A percentile compares a stretch with the other conserved stretches of the same genome.
These are phyloP conservation scores for Agriopis marginaria DNA, from an alignment of 2,888 invertebrate species.

Conservation along the genomic window DNA sequence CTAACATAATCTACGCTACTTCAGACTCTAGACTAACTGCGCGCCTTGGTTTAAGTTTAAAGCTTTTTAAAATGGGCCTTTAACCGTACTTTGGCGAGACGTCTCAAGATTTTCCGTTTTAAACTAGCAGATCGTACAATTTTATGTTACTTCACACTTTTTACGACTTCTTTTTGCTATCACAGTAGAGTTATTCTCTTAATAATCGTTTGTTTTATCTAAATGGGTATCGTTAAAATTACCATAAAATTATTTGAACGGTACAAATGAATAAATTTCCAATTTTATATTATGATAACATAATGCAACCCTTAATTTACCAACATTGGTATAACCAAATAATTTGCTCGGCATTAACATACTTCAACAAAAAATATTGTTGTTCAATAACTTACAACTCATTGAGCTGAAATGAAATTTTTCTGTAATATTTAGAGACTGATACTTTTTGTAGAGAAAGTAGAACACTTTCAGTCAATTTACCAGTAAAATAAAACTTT, in stretches of 20 bases:
- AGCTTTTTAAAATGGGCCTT: background rate
- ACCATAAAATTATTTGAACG: conserved; percentile 3
- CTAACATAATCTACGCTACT: background rate
- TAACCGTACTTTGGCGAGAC: conserved; percentile 2
- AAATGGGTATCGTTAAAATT: background rate
- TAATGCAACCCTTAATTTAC: background rate
- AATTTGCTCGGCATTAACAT: background rate
- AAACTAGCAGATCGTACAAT: conserved; percentile 13
- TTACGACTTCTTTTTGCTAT: conserved; percentile 1
- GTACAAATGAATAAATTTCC: conserved; percentile 9
- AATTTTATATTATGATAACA: conserved; percentile 4
- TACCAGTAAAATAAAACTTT: conserved; percentile 28
- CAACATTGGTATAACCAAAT: background rate
- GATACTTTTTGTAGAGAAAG: background rate
- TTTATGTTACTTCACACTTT: conserved; percentile 10
- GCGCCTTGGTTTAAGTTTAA: background rate
- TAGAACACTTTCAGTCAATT: conserved; percentile 22
- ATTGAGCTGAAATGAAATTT: background rate
- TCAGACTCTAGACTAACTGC: background rate
- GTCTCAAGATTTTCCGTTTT: conserved; percentile 14
- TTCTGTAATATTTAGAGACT: background rate
- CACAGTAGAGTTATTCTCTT: background rate
- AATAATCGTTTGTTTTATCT: conserved; percentile 3
- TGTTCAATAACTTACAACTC: background rate
- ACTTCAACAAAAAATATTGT: background rate